Base-by-base conservation (phyloP, 2,113 vertebrate species). In the Uria lomvia region DNA sequence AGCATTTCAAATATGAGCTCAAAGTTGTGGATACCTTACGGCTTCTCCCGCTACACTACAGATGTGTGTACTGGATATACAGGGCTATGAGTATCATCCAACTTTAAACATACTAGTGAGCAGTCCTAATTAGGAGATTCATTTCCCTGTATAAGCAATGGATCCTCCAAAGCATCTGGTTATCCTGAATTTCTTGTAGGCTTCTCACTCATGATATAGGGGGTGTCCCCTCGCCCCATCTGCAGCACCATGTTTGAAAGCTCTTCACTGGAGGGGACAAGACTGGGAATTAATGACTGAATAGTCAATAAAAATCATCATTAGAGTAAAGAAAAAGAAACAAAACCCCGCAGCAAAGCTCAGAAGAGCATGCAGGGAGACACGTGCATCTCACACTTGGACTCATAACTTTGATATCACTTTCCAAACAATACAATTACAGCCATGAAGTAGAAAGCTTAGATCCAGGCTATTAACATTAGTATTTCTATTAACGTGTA, bases 321-420 rank as follows among this genome's bases (percentile, higher is more conserved):
- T 13, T 0, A 42, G 12, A 77, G 26, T 9, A 38, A 42, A 87
- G 30, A 29, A 56, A 66, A n/a, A 52, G 9, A 49, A 27, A 53
- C 2, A 52, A 72, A 43, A 38, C 8, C 34, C 0, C 9, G 26
- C 38, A 63, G 29, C 21, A 38, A 72, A 88, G 8, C 75, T 38
- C 50, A 52, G 34, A 59, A 83, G 49, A 83, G 18, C 24, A 34
- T 9, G 27, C 45, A 58, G 38, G 30, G 58, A 68, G 70, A 67
- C 6, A 53, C 0, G 1, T 4, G 3, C 17, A n/a, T 40, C 59
- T 79, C 12, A 27, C 19, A 49, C 16, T 42, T 38, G 14, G 17
- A 86, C 29, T 86, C 32, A 38, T 27, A 56, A 83, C 68, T 92
- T 24, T 40, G 16, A 15, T 32, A 32, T 1, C 2, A 21, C 24